Base-by-base conservation (phyloP, 2,888 invertebrate genomes). In the Argyresthia goedartella region DNA sequence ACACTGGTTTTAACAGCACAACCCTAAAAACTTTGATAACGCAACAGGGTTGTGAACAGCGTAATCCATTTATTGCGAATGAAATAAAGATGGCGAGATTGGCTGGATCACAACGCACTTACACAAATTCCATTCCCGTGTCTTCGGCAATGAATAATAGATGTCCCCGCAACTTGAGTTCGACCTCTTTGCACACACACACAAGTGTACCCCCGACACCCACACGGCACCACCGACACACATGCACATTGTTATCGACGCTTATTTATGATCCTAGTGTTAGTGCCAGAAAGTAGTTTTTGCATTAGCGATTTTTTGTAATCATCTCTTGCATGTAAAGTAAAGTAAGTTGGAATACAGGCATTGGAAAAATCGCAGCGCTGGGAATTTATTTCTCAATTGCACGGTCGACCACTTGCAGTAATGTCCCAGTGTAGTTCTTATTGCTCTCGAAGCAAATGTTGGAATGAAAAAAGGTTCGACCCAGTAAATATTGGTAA, bases 21-120 rank as follows among this genome's bases (percentile, higher is more conserved):
- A 50, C 34, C 50, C 72, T 71, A 73, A 73, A 73, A 71, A 67
- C 65, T 62, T 60, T 65, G 64, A 71, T 69, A 72, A 71, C 69
- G 65, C 67, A 71, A 74, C 74, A 72, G 72, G 71, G 73, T 73
- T 69, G 69, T 67, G 69, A 75, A 76, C 71, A 72, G 68, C 69
- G 69, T 81, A 81, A 82, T 82, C 79, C 79, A 78, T 79, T 82
- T 84, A 84, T 77, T 69, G 72, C 60, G 71, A 76, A 80, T 78
- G 74, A 81, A 84, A 84, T 81, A 82, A 82, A 79, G 75, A 81
- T 80, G 72, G 69, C 67, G 70, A 78, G 76, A 81, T 81, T 79
- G 81, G 73, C 69, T 74, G 76, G 78, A 81, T 81, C 81, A 80
- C 80, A 81, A 79, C 79, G 72, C 80, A 81, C 81, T 82, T 81